A percentile compares a stretch with the other conserved stretches of the same genome.
Evolutionary conservation across 2,888 invertebrate genomes (phyloP).

Genomic region (Drosophila barbarae): DNA sequence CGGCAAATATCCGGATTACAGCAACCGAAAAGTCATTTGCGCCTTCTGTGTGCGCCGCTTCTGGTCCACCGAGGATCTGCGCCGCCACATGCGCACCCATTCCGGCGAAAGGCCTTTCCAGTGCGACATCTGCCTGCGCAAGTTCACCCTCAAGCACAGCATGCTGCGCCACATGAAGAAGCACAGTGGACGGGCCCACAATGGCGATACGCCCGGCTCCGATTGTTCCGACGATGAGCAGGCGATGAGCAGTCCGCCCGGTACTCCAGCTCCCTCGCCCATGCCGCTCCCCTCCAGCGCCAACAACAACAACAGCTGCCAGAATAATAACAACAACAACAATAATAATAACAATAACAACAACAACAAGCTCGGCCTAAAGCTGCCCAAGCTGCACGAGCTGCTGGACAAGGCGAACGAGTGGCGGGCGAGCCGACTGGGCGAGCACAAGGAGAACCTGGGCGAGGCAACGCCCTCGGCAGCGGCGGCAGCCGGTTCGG

Average conservation of each 20-base stretch:
- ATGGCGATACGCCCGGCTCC: constrained; percentile 71
- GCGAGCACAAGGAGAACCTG: constrained; percentile 77
- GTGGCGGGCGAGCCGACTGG: constrained; percentile 73
- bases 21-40: constrained; percentile 92
- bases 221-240: constrained; percentile 80
- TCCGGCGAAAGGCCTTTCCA: constrained; percentile 95
- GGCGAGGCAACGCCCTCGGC: constrained; percentile 51
- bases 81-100: constrained; percentile 96
- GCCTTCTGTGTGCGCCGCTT: constrained; percentile 96
- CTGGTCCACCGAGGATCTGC: constrained; percentile 96
- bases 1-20: constrained; percentile 92
- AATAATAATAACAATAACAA: constrained; percentile 33
- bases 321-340: constrained; percentile 36
- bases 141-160: constrained; percentile 95
- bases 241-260: constrained; percentile 54
- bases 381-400: constrained; percentile 77
- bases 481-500: constrained; percentile 74
- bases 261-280: constrained; percentile 55
- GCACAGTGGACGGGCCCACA: constrained; percentile 85
- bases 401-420: constrained; percentile 76
- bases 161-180: constrained; percentile 96
- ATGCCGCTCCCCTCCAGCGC: constrained; percentile 14
- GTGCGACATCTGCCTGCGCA: constrained; percentile 92
- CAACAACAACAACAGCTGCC: constrained; percentile 43
- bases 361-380: constrained; percentile 50